Evolutionary conservation across 2,888 invertebrate genomes (phyloP).

Genomic region (Drosophila lutescens): DNA sequence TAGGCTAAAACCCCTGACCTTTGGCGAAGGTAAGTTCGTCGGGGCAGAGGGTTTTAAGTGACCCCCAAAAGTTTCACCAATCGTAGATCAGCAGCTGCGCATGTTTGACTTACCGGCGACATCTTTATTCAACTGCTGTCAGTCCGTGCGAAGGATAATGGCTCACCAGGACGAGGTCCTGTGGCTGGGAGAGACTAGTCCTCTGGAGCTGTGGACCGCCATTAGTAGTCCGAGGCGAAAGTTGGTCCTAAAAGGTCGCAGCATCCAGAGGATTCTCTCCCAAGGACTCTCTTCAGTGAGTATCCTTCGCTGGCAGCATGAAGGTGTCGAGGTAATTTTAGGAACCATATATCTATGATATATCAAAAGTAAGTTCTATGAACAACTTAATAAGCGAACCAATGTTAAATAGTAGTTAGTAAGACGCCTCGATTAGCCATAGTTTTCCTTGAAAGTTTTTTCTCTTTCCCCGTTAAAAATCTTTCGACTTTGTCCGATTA

Average conservation of each 20-base stretch:
- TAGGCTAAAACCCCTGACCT: conserved; percentile 55
- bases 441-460: conserved; percentile 76
- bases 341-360: conserved; percentile 99
- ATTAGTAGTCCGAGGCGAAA: conserved; percentile 63
- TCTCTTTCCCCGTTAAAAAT: conserved; percentile 67
- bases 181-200: conserved; percentile 3
- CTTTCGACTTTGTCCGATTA: conserved; percentile 63
- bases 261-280: conserved; percentile 3
- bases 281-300: conserved; percentile 3
- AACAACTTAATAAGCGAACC: conserved; percentile 86
- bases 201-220: conserved; percentile 20
- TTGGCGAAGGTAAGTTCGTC: conserved; percentile 77
- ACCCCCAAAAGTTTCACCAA: conserved; percentile 41
- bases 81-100: conserved; percentile 52
- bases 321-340: conserved; percentile 89
- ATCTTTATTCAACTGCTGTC: conserved; percentile 78
- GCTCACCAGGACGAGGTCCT: conserved; percentile 11
- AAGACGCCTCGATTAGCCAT: conserved; percentile 26
- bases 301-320: conserved; percentile 46
- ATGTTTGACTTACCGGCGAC: conserved; percentile 75
- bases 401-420: conserved; percentile 48
- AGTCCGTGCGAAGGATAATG: conserved; percentile 21
- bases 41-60: conserved; percentile 70
- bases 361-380: conserved; percentile 98
- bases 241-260: conserved; percentile 31